Evolutionary conservation across 2,888 invertebrate genomes (phyloP).

Genomic region (Nycteola revayana): DNA sequence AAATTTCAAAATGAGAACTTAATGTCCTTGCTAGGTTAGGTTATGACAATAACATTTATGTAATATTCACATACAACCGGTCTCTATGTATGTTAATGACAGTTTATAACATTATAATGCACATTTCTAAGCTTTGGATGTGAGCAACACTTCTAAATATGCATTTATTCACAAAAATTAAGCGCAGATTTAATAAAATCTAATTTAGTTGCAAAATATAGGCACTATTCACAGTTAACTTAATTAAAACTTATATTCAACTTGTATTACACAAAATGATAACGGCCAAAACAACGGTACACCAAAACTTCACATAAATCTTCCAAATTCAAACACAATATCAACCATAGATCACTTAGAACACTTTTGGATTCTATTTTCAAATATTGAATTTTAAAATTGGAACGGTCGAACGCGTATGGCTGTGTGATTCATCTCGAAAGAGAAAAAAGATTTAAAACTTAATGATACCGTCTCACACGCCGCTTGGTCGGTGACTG

Average conservation of each 20-base stretch:
- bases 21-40: background rate
- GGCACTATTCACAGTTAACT: background rate
- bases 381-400: constrained; percentile 30
- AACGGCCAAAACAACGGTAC: background rate
- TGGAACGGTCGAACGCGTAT: constrained; percentile 42
- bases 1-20: background rate
- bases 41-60: background rate
- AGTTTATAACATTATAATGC: background rate
- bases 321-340: constrained; percentile 1
- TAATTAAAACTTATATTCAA: background rate
- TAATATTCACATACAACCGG: background rate
- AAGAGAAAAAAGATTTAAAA: constrained; percentile 40
- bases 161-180: background rate
- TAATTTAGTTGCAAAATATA: background rate
- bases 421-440: constrained; percentile 70
- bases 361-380: constrained; percentile 16
- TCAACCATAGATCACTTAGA: constrained; percentile 5
- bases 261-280: background rate
- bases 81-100: background rate
- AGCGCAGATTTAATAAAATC: background rate
- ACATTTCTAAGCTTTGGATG: background rate
- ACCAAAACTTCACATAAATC: background rate
- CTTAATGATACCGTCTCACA: constrained; percentile 23
- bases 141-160: background rate
- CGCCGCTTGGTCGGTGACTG: constrained; percentile 26